Percentiles rank a stretch among this genome's conserved stretches.
These are phyloP conservation scores for Sparus aurata DNA, from an alignment of 2,797 vertebrate species.

Conservation along the genomic window DNA sequence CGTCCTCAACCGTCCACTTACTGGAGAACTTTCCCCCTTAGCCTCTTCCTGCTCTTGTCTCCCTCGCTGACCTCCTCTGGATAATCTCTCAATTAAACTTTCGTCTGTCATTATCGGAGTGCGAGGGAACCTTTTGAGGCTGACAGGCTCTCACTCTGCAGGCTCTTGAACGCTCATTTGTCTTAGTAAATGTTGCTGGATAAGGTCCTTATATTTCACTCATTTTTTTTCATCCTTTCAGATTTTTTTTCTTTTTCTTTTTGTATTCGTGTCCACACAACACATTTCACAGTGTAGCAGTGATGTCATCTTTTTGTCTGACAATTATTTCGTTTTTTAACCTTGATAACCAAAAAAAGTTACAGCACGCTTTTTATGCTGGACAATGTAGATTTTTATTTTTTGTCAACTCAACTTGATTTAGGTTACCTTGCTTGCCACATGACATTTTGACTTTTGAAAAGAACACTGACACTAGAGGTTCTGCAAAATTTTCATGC, in stretches of 20 bases:
- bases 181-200: constrained; percentile 9
- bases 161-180: constrained; percentile 9
- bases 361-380: neutral
- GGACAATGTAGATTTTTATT: neutral
- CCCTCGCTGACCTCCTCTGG: constrained; percentile 50
- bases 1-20: constrained; percentile 53
- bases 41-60: constrained; percentile 42
- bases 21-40: constrained; percentile 52
- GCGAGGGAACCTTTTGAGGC: constrained; percentile 9
- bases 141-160: constrained; percentile 21
- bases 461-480: neutral
- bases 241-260: neutral
- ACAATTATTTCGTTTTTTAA: neutral
- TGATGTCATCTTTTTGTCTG: neutral
- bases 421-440: neutral
- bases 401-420: neutral
- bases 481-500: neutral
- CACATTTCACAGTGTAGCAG: neutral
- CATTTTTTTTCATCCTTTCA: neutral
- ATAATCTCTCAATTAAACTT: constrained; percentile 60
- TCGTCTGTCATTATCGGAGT: constrained; percentile 40
- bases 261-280: neutral
- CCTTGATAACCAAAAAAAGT: neutral
- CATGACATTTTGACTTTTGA: neutral
- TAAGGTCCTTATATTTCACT: neutral